Conservation (phyloP, 2,888 invertebrate genomes). For the Cephus nigrinus region DNA sequence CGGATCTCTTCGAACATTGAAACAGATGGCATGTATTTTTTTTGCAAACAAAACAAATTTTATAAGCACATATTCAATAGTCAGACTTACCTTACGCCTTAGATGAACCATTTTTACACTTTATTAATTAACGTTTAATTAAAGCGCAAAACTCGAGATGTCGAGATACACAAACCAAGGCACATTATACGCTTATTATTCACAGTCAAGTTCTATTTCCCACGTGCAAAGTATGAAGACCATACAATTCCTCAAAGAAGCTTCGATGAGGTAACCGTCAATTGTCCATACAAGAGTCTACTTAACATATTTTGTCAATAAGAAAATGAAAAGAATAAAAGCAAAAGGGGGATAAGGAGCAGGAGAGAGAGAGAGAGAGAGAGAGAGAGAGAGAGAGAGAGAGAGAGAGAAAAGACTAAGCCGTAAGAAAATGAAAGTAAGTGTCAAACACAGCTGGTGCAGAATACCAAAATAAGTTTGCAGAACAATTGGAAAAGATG, state of each 20-base stretch:
- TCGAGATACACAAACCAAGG: slow-evolving; percentile 12
- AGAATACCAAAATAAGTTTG: background rate
- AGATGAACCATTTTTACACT: slow-evolving; percentile 47
- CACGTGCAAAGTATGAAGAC: background rate
- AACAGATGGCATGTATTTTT: background rate
- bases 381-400: too few relatives aligned
- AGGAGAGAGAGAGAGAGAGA: too few relatives aligned
- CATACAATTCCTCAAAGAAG: background rate
- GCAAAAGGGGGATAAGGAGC: background rate
- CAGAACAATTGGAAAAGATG: background rate
- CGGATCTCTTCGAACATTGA: background rate
- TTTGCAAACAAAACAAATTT: background rate
- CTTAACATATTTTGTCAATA: background rate
- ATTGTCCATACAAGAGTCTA: background rate
- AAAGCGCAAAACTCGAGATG: background rate
- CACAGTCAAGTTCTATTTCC: background rate
- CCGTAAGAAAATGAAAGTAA: slow-evolving; percentile 7
- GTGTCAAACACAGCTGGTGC: slow-evolving; percentile 12
- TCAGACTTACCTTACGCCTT: slow-evolving; percentile 48
- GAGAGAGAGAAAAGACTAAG: background rate
- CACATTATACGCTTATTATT: slow-evolving; percentile 24
- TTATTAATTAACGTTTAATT: slow-evolving; percentile 5
- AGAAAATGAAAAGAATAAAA: background rate
- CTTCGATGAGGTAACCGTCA: background rate
- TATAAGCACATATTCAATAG: background rate